phyloP scores from a whole-genome alignment of 2,888 invertebrate genomes.

The Salpingus planirostris region DNA sequence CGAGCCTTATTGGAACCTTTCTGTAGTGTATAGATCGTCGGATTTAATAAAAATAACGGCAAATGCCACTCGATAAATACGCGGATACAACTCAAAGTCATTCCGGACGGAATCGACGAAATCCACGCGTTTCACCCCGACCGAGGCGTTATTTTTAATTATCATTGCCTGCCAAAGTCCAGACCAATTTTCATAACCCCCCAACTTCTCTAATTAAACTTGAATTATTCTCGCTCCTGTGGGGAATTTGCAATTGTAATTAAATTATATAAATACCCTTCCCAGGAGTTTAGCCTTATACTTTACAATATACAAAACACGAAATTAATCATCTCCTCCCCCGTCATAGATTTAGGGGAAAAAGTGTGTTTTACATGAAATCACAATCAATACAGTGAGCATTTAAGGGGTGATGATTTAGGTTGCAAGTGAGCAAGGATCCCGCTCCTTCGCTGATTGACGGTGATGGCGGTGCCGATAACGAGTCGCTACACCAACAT shows the following conservation, averaged over 20 bases:
- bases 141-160: too few species aligned
- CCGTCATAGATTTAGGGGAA: neutral
- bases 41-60: conserved; percentile 15
- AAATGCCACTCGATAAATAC: conserved; percentile 10
- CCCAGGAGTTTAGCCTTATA: too few species aligned
- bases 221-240: conserved; percentile 17
- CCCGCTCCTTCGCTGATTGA: too few species aligned
- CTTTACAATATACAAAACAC: conserved; percentile 6
- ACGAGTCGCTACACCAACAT: too few species aligned
- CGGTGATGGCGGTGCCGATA: too few species aligned
- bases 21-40: conserved; percentile 6
- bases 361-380: conserved; percentile 3
- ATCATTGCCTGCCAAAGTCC: conserved; percentile 11
- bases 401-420: conserved; percentile 4
- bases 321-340: conserved; percentile 6
- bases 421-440: too few species aligned
- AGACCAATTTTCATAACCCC: conserved; percentile 14
- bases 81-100: conserved; percentile 14
- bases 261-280: too few species aligned
- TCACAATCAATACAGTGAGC: conserved; percentile 4
- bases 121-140: conserved; percentile 7
- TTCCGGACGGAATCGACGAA: conserved; percentile 7
- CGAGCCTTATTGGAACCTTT: too few species aligned
- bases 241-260: conserved; percentile 19
- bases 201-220: conserved; percentile 21